Evolutionary conservation across 2,113 vertebrate genomes (phyloP).

Genomic region (Tylochromis polylepis): DNA sequence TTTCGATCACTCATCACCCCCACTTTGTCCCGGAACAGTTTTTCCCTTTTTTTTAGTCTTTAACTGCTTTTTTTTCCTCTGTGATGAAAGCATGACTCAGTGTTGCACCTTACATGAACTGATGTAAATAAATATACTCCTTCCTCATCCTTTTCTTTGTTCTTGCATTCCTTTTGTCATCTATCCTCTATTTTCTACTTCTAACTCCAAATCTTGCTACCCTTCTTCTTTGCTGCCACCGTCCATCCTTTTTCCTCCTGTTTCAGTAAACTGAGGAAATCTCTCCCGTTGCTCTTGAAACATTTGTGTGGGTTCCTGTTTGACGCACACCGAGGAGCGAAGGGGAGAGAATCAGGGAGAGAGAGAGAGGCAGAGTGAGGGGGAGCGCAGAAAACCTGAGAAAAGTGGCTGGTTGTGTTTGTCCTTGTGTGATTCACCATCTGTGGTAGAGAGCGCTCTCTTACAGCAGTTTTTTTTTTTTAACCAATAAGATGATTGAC

Average conservation of each 20-base stretch:
- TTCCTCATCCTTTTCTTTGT: neutral
- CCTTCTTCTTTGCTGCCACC: neutral
- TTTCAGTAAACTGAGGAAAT: constrained; percentile 3
- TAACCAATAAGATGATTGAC: constrained; percentile 37
- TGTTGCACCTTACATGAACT: neutral
- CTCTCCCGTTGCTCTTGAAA: constrained; percentile 6
- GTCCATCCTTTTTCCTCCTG: neutral
- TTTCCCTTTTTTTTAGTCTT: neutral
- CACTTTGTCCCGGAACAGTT: neutral
- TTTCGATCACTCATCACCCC: neutral
- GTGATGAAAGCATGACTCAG: neutral
- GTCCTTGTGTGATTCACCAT: constrained; percentile 63
- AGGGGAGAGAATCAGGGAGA: constrained; percentile 1
- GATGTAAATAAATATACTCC: neutral
- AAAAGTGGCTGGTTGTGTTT: constrained; percentile 24
- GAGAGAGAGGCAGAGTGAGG: neutral
- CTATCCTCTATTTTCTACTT: neutral
- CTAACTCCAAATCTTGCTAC: neutral
- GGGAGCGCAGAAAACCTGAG: neutral
- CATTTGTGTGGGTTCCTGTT: constrained; percentile 50
- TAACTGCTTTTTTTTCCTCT: neutral
- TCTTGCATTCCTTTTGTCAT: neutral
- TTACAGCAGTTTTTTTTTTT: neutral
- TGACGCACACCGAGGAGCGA: constrained; percentile 16
- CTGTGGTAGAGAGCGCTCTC: constrained; percentile 40